phyloP scores from a whole-genome alignment of 2,113 vertebrate species.

The Psettodes erumei region DNA sequence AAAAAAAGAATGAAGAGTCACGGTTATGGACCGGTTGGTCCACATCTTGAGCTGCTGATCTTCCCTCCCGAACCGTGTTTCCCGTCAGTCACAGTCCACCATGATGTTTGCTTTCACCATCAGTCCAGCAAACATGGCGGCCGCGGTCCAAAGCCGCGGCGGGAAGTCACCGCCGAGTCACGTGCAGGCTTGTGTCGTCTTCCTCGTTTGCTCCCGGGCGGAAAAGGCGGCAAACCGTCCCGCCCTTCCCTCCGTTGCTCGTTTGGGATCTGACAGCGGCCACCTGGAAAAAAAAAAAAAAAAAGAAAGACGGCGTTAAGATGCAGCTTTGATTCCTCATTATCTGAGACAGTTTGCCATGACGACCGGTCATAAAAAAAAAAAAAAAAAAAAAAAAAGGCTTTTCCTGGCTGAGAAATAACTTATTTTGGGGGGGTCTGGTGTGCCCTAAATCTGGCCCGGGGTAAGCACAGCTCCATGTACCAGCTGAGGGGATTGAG shows the following conservation, averaged over 20 bases:
- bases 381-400: too few species aligned
- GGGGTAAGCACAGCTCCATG: slow-evolving; percentile 24
- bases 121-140: not conserved
- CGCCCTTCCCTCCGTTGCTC: not conserved
- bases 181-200: not conserved
- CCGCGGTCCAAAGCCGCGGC: slow-evolving; percentile 4
- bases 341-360: slow-evolving; percentile 53
- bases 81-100: not conserved
- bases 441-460: slow-evolving; percentile 44
- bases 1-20: slow-evolving; percentile 9
- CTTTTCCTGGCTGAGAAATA: slow-evolving; percentile 32
- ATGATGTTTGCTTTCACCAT: not conserved
- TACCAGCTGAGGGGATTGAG: slow-evolving; percentile 73
- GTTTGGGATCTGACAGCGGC: slow-evolving; percentile 1
- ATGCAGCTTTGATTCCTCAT: too few species aligned
- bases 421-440: slow-evolving; percentile 2
- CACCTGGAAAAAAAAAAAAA: slow-evolving; percentile 48
- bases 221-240: slow-evolving; percentile 1
- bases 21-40: not conserved
- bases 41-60: not conserved
- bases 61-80: not conserved
- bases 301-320: too few species aligned
- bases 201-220: slow-evolving; percentile 20
- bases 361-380: too few species aligned
- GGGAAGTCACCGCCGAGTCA: not conserved